Conservation (phyloP, 2,888 invertebrate species). For the Halocaridina rubra region DNA sequence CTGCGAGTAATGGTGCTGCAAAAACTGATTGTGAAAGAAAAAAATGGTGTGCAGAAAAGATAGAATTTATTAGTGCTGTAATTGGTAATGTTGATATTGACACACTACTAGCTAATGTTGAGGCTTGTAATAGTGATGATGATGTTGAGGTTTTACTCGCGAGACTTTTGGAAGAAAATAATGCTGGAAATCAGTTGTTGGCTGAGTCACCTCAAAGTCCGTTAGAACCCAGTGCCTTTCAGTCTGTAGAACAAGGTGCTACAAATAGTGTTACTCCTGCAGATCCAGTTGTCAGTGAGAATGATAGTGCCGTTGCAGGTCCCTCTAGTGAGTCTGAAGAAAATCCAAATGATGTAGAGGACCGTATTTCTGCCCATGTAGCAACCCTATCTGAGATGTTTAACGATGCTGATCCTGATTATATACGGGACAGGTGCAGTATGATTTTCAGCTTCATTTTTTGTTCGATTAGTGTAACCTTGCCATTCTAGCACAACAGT, state of each 20-base stretch:
- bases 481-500: no score
- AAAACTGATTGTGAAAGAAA: not conserved
- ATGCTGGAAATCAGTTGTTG: not conserved
- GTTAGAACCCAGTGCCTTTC: conserved; percentile 30
- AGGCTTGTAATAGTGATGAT: conserved; percentile 13
- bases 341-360: conserved; percentile 17
- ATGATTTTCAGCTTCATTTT: no score
- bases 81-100: not conserved
- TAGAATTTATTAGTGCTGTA: conserved; percentile 32
- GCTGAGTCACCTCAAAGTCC: not conserved
- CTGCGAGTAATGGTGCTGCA: no score
- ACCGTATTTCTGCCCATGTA: conserved; percentile 10
- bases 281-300: not conserved
- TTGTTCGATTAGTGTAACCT: no score
- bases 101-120: not conserved
- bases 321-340: conserved; percentile 15
- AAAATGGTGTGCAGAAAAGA: conserved; percentile 38
- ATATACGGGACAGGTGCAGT: conserved; percentile 39
- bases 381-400: conserved; percentile 55
- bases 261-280: not conserved
- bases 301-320: not conserved
- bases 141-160: conserved; percentile 33
- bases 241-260: not conserved
- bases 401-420: conserved; percentile 61
- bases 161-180: conserved; percentile 18